Base-by-base conservation (phyloP, 2,888 invertebrate genomes). In the Stratiomys singularior region DNA sequence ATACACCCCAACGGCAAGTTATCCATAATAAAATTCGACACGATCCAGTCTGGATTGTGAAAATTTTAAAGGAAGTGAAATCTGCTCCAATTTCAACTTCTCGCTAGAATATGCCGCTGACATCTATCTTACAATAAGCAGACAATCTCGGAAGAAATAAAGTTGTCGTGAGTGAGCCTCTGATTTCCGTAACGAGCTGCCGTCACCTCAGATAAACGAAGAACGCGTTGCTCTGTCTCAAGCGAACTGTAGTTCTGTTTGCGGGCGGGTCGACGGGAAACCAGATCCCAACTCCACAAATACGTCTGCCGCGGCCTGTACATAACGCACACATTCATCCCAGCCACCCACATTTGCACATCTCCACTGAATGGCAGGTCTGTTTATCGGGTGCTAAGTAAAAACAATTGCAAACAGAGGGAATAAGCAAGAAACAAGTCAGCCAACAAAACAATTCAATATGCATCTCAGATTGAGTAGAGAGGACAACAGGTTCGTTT, bases 101-200 rank as follows among this genome's bases (percentile, higher is more conserved):
- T 13, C n/a, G 52, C 15, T 2, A 5, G 9, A 5, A 37, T 9
- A 37, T 9, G 60, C 60, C 60, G 23, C 23, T 60, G 60, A 60
- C 21, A 23, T 11, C 25, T 1, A 60, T 25, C 60, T 25, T 11
- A 60, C 15, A 21, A 7, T 67, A 44, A 67, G 9, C 71, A 11
- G 23, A 18, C 30, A 56, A 30, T 60, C 47, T 46, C 11, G 15
- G 13, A 47, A 37, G 44, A 58, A 74, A 74, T 74, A 74, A 60
- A 74, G 74, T 74, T 74, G 74, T 74, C 74, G 74, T 74, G 56
- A 56, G 56, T 56, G 71, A 72, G 28, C 27, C 37, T 79, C 77
- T 77, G 77, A 79, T 78, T 79, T 71, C 64, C 71, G 56, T 77
- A 77, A 77, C 79, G 77, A 77, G 77, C 76, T 56, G 64, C 77